These are phyloP conservation scores for Tethya wilhelma DNA, from an alignment of 37 sponge, comb jelly and placozoan species.

Conservation along the genomic window DNA sequence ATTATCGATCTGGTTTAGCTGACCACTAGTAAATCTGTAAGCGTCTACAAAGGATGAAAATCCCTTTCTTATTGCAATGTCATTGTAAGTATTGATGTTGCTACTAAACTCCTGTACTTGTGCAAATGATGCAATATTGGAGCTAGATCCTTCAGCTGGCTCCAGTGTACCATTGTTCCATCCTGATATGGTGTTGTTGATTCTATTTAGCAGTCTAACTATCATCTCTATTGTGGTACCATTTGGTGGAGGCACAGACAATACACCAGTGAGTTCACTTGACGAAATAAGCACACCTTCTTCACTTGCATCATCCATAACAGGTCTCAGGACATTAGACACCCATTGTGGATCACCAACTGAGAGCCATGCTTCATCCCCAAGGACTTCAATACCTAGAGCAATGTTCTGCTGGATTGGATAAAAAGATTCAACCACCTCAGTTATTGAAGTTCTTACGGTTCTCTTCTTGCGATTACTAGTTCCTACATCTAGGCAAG, in stretches of 20 bases:
- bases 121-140: slow-evolving; percentile 18
- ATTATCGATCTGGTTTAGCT: slow-evolving; percentile 7
- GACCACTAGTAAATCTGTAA: slow-evolving; percentile 25
- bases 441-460: neutral
- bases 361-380: slow-evolving; percentile 24
- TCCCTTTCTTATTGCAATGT: slow-evolving; percentile 5
- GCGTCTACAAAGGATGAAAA: slow-evolving; percentile 46
- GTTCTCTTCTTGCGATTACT: neutral
- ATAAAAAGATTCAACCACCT: slow-evolving; percentile 18
- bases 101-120: neutral
- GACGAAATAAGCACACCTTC: slow-evolving; percentile 23
- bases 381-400: slow-evolving; percentile 26
- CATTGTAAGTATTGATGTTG: slow-evolving; percentile 1
- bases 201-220: slow-evolving; percentile 4
- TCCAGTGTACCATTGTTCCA: slow-evolving; percentile 48
- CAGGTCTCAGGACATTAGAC: slow-evolving; percentile 21
- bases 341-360: slow-evolving; percentile 38
- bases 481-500: neutral
- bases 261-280: slow-evolving; percentile 8
- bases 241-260: slow-evolving; percentile 25
- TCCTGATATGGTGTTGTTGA: slow-evolving; percentile 41
- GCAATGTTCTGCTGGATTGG: slow-evolving; percentile 7
- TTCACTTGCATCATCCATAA: slow-evolving; percentile 27
- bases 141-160: slow-evolving; percentile 9
- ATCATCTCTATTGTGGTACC: slow-evolving; percentile 32